phyloP scores from a whole-genome alignment of 1,140 invertebrate genomes.

The Ladona fulva region DNA sequence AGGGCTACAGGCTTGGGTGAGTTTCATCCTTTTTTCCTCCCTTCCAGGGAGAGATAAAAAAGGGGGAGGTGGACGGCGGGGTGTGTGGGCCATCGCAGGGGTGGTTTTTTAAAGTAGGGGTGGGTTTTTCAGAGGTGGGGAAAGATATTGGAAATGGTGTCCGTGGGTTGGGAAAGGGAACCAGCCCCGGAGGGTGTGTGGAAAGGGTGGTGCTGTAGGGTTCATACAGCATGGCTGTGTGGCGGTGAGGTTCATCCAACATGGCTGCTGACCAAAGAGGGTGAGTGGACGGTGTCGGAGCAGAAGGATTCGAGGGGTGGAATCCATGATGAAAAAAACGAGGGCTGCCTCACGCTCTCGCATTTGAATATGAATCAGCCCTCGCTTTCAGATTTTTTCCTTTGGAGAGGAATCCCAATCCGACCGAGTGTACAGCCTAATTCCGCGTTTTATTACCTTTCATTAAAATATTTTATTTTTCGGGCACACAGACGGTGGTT shows the following conservation, averaged over 20 bases:
- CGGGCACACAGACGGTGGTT: too few relatives aligned
- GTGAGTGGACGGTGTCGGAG: background rate
- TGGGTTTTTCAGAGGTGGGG: background rate
- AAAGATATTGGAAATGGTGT: background rate
- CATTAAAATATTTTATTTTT: too few relatives aligned
- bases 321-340: background rate
- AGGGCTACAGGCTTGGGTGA: background rate
- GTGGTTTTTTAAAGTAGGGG: background rate
- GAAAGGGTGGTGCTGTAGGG: background rate
- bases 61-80: background rate
- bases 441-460: background rate
- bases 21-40: background rate
- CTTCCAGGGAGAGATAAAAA: background rate
- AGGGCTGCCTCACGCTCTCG: background rate
- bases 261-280: background rate
- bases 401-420: background rate
- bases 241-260: background rate
- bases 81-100: background rate
- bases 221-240: background rate
- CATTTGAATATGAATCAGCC: slow-evolving; percentile 3
- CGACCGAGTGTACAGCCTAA: background rate
- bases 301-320: background rate
- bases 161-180: background rate
- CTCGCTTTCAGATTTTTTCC: too few relatives aligned
- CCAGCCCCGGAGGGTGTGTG: background rate